A percentile compares a stretch with the other conserved stretches of the same genome.
These are phyloP conservation scores for Pimpla rufipes DNA, from an alignment of 2,888 invertebrate species.

Conservation along the genomic window DNA sequence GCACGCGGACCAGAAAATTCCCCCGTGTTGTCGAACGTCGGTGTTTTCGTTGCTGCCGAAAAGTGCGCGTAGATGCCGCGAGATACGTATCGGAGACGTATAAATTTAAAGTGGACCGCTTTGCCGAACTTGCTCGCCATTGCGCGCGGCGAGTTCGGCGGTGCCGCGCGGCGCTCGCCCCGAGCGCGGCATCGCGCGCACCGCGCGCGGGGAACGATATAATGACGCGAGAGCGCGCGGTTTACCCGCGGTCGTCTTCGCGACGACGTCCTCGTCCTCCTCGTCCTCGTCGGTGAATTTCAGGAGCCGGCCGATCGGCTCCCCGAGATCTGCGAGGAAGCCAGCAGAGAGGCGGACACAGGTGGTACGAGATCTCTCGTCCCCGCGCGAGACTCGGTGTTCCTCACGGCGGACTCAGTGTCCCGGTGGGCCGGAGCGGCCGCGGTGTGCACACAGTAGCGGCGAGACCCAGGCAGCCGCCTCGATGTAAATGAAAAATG, in stretches of 20 bases:
- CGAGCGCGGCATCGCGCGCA: constrained; percentile 56
- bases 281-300: constrained; percentile 68
- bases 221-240: constrained; percentile 67
- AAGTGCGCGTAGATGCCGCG: constrained; percentile 61
- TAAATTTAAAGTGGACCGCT: constrained; percentile 67
- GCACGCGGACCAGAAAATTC: neutral
- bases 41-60: constrained; percentile 32
- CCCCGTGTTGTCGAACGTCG: constrained; percentile 18
- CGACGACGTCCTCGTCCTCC: constrained; percentile 45
- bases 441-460: constrained; percentile 25
- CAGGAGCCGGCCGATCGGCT: constrained; percentile 64
- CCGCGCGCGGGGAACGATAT: constrained; percentile 62
- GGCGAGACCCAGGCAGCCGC: constrained; percentile 53
- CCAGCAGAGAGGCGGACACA: constrained; percentile 52
- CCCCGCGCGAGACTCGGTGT: constrained; percentile 45
- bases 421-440: constrained; percentile 50
- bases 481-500: constrained; percentile 83
- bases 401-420: constrained; percentile 33
- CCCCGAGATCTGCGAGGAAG: constrained; percentile 56
- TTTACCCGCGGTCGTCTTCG: constrained; percentile 48
- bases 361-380: constrained; percentile 60
- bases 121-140: constrained; percentile 62
- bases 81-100: constrained; percentile 65
- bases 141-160: constrained; percentile 48
- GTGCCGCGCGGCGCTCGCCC: constrained; percentile 20